Base-by-base conservation (phyloP, 1,140 invertebrate genomes). In the Lepidurus apus region DNA sequence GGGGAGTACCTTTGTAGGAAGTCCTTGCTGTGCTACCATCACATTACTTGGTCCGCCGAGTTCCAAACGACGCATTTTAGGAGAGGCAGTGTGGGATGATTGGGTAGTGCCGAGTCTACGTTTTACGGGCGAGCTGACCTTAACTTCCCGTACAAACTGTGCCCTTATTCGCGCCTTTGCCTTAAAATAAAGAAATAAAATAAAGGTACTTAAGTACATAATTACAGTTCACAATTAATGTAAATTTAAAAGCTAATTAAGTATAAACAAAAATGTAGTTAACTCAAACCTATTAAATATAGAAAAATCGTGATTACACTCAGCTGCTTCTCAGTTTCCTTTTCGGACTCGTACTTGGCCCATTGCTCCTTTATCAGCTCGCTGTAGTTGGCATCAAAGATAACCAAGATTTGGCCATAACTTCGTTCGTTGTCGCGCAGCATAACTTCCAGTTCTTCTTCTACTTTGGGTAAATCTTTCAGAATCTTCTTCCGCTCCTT, bases 401-500 rank as follows among this genome's bases (percentile, higher is more conserved):
- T 82, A 2, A 85, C 79, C 80, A 87, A 86, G 3, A 80, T 80
- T 34, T 82, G 80, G 1, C 82, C 82, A 74, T 84, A 79, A 43
- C 83, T 79, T 75, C 80, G 80, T 79, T 86, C 85, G 83, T 85
- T 87, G 7, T 78, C 21, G 10, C 81, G 74, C 7, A 86, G 84
- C 10, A 84, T 79, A n/a, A 84, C 81, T 74, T 82, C 82, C 1
- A 87, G 81, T 17, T 85, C 84, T 17, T 85, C 83, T 80, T 88
- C 87, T 73, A 87, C 83, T 80, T 83, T 84, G 26, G 87, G 86
- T 47, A 88, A 79, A 75, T 86, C 84, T 83, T 91, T 92, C 73
- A 87, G 89, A 1, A 90, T 85, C 17, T 91, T 88, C 82, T 93
- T 95, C 10, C 93, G 87, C 81, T 93, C 91, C 81, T 92, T 94